Evolutionary conservation across 2,888 invertebrate genomes (phyloP), one percentile per base, ranked within the genome.

Genomic region (Bembecia ichneumoniformis): DNA sequence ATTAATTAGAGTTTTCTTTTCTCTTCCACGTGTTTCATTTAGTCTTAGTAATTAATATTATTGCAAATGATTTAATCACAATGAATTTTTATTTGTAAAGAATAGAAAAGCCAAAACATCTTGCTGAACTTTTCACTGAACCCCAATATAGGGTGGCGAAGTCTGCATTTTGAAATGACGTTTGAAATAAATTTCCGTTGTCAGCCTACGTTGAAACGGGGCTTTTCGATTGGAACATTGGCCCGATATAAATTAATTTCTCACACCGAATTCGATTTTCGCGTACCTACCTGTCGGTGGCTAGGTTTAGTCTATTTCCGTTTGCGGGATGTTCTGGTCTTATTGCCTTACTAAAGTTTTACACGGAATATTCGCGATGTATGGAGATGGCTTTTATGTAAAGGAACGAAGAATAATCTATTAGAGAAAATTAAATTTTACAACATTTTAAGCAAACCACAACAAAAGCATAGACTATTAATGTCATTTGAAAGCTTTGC

Each of bases 141-240:
- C 58, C 57, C 40, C 2, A 40, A 14, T 14, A 14, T 14, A n/a
- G 40, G n/a, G n/a, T 14, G 54, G 60, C n/a, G 64, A 66, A 63
- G 71, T 69, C 71, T 77, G 72, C 74, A 72, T 72, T 81, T 71
- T 69, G 71, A 74, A 83, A 83, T 80, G 77, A 77, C 76, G 63
- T 84, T 82, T 69, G 69, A 78, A 82, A 83, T 80, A 78, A 83
- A 86, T 84, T 83, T 84, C 84, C 83, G 79, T 61, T 49, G 54
- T 55, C 61, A n/a, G 64, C 58, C 64, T 60, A 57, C 66, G 64
- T 60, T 63, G 63, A 60, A 67, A 72, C 70, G 71, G 71, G 67
- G 71, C 71, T 67, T 66, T 66, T 77, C 74, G 70, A 82, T 83
- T 82, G 79, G 77, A 83, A 82, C 74, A 83, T 82, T 83, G 80